These are phyloP conservation scores for Eptesicus fuscus DNA, from an alignment of 2,113 vertebrate species.

Conservation along the genomic window DNA sequence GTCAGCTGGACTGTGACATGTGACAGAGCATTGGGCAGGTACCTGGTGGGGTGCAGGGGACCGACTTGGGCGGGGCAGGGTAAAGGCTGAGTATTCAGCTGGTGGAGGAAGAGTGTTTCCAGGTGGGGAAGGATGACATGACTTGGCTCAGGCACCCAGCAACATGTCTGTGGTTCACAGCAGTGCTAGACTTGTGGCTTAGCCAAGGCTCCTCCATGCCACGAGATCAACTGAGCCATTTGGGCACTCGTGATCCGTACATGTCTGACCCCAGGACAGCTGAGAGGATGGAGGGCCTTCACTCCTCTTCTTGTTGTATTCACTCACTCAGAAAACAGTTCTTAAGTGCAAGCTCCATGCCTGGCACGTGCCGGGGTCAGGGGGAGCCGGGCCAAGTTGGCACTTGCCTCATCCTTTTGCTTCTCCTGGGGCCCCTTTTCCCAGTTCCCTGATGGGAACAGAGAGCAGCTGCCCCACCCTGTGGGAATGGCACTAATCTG, in stretches of 20 bases:
- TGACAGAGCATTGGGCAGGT: not conserved
- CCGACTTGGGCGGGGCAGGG: not conserved
- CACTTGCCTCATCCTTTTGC: not conserved
- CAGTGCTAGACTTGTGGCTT: accelerated
- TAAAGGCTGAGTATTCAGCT: not conserved
- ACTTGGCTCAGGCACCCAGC: not conserved
- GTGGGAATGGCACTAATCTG: not conserved
- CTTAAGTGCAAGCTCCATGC: not conserved
- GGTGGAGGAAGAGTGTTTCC: not conserved
- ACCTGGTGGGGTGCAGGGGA: no score
- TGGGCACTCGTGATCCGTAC: accelerated
- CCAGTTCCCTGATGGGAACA: not conserved
- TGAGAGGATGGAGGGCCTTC: not conserved
- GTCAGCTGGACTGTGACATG: not conserved
- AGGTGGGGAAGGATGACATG: not conserved
- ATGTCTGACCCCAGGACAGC: not conserved
- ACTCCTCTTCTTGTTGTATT: not conserved
- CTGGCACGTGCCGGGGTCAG: not conserved
- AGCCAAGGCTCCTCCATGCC: not conserved
- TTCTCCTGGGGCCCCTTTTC: not conserved
- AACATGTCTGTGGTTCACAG: not conserved
- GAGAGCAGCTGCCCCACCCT: not conserved
- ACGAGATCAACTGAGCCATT: not conserved
- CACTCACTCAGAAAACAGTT: not conserved
- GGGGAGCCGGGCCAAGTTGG: not conserved